These are phyloP conservation scores for Urocyon cinereoargenteus DNA, from an alignment of 2,797 vertebrate species.

Conservation along the genomic window DNA sequence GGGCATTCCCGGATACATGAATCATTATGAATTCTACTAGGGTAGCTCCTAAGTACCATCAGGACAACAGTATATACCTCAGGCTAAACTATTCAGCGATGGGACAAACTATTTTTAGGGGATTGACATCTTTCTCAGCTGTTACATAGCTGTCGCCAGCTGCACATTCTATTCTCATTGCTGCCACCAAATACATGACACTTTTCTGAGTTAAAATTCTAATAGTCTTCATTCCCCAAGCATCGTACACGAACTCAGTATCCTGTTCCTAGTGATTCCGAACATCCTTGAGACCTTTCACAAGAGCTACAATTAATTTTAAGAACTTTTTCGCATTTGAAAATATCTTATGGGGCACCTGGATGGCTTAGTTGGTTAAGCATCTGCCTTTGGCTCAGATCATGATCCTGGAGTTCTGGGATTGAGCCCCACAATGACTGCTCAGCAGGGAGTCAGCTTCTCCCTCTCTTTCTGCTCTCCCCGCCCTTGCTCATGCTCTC, in stretches of 20 bases:
- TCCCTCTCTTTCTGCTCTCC: neutral
- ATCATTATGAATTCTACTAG: neutral
- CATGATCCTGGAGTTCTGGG: neutral
- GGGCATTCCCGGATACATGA: neutral
- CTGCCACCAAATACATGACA: neutral
- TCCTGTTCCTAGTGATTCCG: neutral
- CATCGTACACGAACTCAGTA: neutral
- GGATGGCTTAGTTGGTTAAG: neutral
- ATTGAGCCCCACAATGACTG: neutral
- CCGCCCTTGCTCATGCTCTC: neutral
- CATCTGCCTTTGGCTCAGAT: neutral
- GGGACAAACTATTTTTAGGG: neutral
- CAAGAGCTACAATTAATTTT: slow-evolving; percentile 28
- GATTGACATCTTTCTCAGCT: slow-evolving; percentile 1
- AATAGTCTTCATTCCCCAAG: neutral
- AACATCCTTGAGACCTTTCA: neutral
- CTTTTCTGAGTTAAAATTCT: slow-evolving; percentile 45
- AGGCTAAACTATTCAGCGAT: neutral
- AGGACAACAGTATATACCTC: neutral
- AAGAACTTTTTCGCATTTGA: neutral
- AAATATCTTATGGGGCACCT: neutral
- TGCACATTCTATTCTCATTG: neutral
- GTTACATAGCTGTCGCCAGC: neutral
- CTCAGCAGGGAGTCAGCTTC: neutral
- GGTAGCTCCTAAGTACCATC: neutral